These are phyloP conservation scores for Lanius ludovicianus DNA, from an alignment of 2,113 vertebrate species.

Conservation along the genomic window DNA sequence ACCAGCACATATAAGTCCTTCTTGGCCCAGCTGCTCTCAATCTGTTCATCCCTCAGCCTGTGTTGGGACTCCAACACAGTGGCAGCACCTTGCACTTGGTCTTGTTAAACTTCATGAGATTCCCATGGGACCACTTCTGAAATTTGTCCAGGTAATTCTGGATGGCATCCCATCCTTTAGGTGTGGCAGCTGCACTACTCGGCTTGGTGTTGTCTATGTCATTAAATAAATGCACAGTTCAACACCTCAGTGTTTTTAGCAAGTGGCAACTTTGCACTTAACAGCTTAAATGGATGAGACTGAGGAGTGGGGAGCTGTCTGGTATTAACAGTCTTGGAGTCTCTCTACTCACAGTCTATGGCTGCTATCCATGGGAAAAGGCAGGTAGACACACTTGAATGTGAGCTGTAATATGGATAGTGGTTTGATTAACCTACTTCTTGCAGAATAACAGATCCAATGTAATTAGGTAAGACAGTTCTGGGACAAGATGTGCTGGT, in stretches of 20 bases:
- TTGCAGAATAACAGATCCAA: neutral
- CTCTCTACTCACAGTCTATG: neutral
- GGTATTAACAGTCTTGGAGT: neutral
- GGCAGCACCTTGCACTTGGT: neutral
- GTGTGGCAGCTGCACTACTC: neutral
- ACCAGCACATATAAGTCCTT: neutral
- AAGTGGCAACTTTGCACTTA: neutral
- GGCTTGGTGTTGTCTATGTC: neutral
- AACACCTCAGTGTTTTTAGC: neutral
- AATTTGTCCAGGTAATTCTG: neutral
- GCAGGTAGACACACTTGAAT: neutral
- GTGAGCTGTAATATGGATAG: neutral
- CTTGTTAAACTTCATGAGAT: neutral
- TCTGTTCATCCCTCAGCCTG: neutral
- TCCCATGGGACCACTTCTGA: neutral
- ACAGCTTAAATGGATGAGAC: neutral
- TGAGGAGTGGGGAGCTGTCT: neutral
- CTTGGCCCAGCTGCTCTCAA: neutral
- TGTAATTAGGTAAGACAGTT: constrained; percentile 35
- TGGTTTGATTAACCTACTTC: constrained; percentile 32
- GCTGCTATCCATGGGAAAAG: neutral
- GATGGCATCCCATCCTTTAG: neutral
- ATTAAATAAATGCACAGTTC: neutral
- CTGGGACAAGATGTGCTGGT: constrained; percentile 4
- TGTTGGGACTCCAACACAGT: neutral